A percentile compares a stretch with the other conserved stretches of the same genome.
Evolutionary conservation across 2,797 vertebrate species (phyloP).

Genomic region (Manis crassicaudata): DNA sequence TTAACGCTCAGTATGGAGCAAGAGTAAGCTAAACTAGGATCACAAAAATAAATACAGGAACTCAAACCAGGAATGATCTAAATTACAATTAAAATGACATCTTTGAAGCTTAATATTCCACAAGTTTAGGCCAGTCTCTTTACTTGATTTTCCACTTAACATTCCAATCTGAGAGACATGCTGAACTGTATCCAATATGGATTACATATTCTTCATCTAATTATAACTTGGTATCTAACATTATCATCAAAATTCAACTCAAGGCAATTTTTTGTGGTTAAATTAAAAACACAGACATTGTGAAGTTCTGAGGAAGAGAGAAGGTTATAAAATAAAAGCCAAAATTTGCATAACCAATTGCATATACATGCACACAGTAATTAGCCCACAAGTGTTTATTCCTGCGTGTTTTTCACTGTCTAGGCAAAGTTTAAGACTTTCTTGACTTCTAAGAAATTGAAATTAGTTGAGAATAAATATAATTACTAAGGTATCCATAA

Average conservation of each 20-base stretch:
- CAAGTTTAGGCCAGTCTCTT: constrained; percentile 43
- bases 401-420: not conserved
- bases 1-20: not conserved
- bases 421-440: not conserved
- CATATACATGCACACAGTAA: not conserved
- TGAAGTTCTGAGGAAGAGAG: not conserved
- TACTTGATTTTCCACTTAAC: constrained; percentile 61
- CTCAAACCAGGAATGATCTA: constrained; percentile 15
- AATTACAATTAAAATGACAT: constrained; percentile 51
- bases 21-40: constrained; percentile 24
- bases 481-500: not conserved
- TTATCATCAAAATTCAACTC: constrained; percentile 15
- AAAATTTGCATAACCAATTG: constrained; percentile 35
- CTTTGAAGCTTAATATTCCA: constrained; percentile 50
- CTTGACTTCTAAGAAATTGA: not conserved
- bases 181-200: constrained; percentile 21
- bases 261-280: not conserved
- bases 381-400: not conserved
- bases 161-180: constrained; percentile 43
- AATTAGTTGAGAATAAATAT: not conserved
- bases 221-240: constrained; percentile 49
- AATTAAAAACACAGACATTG: constrained; percentile 56
- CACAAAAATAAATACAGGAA: constrained; percentile 34
- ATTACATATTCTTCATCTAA: constrained; percentile 62
- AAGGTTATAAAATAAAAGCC: not conserved